Evolutionary conservation across 2,113 vertebrate species (phyloP).

Genomic region (Onychostoma macrolepis): DNA sequence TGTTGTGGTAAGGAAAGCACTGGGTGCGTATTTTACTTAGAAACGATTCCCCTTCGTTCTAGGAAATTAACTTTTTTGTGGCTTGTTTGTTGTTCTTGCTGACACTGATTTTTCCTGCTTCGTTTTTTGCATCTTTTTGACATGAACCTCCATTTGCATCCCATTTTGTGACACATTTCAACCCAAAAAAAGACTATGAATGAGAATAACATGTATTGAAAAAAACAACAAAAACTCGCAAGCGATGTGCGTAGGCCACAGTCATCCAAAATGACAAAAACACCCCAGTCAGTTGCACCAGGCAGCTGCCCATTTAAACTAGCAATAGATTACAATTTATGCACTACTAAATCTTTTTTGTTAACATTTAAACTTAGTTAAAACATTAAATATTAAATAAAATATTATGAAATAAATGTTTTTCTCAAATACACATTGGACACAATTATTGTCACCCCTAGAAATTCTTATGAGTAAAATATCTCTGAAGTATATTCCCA

Average conservation of each 20-base stretch:
- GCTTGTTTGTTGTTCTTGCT: slow-evolving; percentile 7
- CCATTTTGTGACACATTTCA: background rate
- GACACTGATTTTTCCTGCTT: slow-evolving; percentile 6
- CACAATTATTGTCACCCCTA: no score
- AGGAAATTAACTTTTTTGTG: slow-evolving; percentile 22
- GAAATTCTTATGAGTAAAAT: no score
- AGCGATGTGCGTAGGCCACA: background rate
- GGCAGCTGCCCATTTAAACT: no score
- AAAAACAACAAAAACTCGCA: background rate
- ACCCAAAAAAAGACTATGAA: no score
- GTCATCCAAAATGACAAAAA: background rate
- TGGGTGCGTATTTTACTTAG: background rate
- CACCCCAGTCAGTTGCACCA: no score
- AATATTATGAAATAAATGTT: no score
- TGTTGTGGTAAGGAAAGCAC: slow-evolving; percentile 33
- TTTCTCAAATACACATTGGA: no score
- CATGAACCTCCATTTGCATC: background rate
- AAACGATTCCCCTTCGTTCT: slow-evolving; percentile 19
- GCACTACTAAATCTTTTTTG: background rate
- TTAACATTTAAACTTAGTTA: background rate
- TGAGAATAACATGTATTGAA: background rate
- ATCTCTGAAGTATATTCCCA: no score
- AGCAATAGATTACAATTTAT: no score
- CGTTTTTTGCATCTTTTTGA: background rate
- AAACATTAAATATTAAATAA: no score